phyloP scores from a whole-genome alignment of 1,140 invertebrate genomes.

The Drosophila nigrodunni region DNA sequence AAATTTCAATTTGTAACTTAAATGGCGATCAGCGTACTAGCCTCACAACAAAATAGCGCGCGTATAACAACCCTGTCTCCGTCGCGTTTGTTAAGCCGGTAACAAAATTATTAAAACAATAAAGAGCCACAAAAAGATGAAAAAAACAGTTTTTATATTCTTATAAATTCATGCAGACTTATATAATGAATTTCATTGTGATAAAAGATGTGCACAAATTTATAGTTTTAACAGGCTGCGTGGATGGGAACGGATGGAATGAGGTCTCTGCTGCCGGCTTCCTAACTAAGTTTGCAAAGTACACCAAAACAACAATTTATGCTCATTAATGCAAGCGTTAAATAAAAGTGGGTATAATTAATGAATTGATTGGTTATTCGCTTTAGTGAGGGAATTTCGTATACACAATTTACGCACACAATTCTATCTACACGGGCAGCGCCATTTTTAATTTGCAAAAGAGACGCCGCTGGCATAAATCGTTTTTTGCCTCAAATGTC shows the following conservation, averaged over 20 bases:
- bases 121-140: neutral
- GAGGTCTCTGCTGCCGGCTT: neutral
- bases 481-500: constrained; percentile 1
- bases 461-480: constrained; percentile 30
- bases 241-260: neutral
- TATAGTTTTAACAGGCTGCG: neutral
- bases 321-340: neutral
- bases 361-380: neutral
- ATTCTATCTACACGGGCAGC: constrained; percentile 66
- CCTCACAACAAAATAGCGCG: constrained; percentile 28
- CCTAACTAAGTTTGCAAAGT: neutral
- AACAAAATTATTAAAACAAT: constrained; percentile 25
- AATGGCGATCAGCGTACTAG: constrained; percentile 10
- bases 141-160: neutral
- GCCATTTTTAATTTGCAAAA: constrained; percentile 78
- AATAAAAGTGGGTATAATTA: neutral
- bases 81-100: constrained; percentile 38
- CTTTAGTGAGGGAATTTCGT: constrained; percentile 22
- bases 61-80: constrained; percentile 47
- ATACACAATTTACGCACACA: constrained; percentile 19
- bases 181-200: constrained; percentile 2
- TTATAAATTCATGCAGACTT: neutral
- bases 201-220: neutral
- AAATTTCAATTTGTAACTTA: constrained; percentile 3
- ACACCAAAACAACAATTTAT: neutral